Evolutionary conservation across 2,797 vertebrate species (phyloP).

Genomic region (Fratercula arctica): DNA sequence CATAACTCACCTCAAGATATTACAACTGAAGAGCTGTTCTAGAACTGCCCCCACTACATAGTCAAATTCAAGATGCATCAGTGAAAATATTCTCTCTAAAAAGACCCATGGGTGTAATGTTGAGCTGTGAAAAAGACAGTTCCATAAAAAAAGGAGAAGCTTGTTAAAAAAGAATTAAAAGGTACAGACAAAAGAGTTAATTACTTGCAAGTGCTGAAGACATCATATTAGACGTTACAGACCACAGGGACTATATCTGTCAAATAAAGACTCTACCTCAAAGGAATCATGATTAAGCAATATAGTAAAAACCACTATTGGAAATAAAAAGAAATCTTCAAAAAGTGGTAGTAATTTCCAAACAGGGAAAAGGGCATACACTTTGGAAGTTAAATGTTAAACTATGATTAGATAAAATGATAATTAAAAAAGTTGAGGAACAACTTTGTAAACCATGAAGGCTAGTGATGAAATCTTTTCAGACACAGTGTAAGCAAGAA

Average conservation of each 20-base stretch:
- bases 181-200: neutral
- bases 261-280: neutral
- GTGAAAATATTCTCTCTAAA: neutral
- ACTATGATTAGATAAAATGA: neutral
- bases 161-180: neutral
- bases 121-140: neutral
- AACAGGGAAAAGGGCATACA: neutral
- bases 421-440: neutral
- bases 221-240: neutral
- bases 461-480: neutral
- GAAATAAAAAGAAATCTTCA: neutral
- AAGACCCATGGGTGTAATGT: neutral
- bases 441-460: neutral
- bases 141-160: neutral
- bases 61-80: neutral
- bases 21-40: neutral
- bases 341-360: neutral
- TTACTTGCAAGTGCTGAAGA: neutral
- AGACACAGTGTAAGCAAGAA: neutral
- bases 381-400: neutral
- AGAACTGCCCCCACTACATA: neutral
- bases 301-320: neutral
- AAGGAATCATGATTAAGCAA: neutral
- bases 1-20: neutral
- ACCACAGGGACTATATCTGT: neutral